phyloP scores from a whole-genome alignment of 1,140 invertebrate genomes.

The Cardiocondyla obscurior region DNA sequence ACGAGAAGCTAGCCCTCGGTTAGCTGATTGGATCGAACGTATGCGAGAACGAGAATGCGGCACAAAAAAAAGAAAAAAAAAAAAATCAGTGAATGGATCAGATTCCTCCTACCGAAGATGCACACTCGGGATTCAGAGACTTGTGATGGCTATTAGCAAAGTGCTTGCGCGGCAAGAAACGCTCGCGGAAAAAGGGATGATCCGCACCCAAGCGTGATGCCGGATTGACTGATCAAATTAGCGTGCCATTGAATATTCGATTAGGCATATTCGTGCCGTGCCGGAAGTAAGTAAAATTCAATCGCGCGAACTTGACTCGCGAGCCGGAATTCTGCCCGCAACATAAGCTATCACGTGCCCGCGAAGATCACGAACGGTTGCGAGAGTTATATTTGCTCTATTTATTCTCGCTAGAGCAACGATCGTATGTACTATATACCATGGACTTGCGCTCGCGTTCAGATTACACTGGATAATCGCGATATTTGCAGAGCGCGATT shows the following conservation, averaged over 20 bases:
- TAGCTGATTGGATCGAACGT: slow-evolving; percentile 50
- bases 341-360: slow-evolving; percentile 25
- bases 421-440: slow-evolving; percentile 27
- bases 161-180: slow-evolving; percentile 32
- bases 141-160: slow-evolving; percentile 39
- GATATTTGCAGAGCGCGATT: slow-evolving; percentile 64
- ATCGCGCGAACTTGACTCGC: slow-evolving; percentile 9
- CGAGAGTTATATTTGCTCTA: neutral
- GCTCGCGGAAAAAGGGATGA: slow-evolving; percentile 23
- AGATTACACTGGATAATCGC: slow-evolving; percentile 62
- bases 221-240: slow-evolving; percentile 60
- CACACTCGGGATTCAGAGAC: neutral
- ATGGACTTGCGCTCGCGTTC: slow-evolving; percentile 22
- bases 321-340: neutral
- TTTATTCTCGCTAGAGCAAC: slow-evolving; percentile 22
- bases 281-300: slow-evolving; percentile 47
- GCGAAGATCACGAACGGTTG: neutral
- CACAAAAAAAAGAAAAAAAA: slow-evolving; percentile 58
- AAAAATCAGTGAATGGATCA: slow-evolving; percentile 43
- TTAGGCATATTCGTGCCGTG: slow-evolving; percentile 6
- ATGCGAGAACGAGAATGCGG: neutral
- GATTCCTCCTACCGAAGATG: neutral
- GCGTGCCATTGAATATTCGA: slow-evolving; percentile 49
- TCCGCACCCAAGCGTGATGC: slow-evolving; percentile 40
- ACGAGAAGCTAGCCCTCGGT: slow-evolving; percentile 32